Evolutionary conservation across 2,113 vertebrate species (phyloP).

Genomic region (Noturus placidus): DNA sequence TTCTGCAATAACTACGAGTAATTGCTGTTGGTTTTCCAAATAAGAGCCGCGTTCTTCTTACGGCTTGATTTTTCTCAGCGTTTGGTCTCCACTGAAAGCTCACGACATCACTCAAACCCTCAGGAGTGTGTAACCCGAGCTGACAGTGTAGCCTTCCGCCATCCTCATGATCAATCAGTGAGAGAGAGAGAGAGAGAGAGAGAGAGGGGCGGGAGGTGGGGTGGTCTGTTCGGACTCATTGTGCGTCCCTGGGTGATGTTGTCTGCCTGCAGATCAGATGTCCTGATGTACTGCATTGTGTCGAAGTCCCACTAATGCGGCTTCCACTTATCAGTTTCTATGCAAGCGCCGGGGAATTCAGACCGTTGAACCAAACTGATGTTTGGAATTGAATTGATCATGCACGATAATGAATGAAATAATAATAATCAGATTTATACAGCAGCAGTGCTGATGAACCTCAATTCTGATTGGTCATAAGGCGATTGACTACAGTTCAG

Average conservation of each 20-base stretch:
- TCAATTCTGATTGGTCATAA: not conserved
- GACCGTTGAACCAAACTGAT: not conserved
- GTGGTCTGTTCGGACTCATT: constrained; percentile 20
- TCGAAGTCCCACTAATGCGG: not conserved
- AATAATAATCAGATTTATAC: not conserved
- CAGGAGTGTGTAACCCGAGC: constrained; percentile 31
- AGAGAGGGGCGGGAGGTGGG: not conserved
- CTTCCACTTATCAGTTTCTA: not conserved
- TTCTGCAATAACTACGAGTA: not conserved
- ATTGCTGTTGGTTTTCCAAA: not conserved
- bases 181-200: constrained; percentile 1
- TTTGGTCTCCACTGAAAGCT: not conserved
- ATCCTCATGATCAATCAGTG: constrained; percentile 27
- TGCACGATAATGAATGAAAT: not conserved
- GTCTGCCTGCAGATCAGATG: constrained; percentile 29
- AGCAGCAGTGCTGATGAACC: not conserved
- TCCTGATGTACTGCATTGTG: not conserved
- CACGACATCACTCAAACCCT: constrained; percentile 1
- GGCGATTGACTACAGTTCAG: not conserved
- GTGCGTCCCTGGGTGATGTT: not conserved
- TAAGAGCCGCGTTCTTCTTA: not conserved
- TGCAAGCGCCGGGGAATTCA: not conserved
- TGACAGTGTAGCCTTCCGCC: not conserved
- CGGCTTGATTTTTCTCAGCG: not conserved
- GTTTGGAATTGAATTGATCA: not conserved